These are phyloP conservation scores for Nomada goodeniana DNA, from an alignment of 2,888 invertebrate genomes.

Conservation along the genomic window DNA sequence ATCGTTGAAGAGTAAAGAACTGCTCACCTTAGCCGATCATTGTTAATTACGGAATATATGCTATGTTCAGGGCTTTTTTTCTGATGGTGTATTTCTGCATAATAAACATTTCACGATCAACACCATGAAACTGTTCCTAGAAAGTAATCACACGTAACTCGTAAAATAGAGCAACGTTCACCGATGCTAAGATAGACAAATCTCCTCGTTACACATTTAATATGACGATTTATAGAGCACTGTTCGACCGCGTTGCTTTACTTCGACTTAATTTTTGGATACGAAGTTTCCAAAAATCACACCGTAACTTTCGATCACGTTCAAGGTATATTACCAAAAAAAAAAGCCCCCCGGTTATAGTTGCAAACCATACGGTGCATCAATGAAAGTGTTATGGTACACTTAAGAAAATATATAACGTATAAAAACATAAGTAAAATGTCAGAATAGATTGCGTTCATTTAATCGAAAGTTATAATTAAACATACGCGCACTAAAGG, in stretches of 20 bases:
- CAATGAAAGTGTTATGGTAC: constrained; percentile 25
- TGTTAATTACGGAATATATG: constrained; percentile 15
- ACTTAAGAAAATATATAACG: constrained; percentile 4
- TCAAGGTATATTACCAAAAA: background rate
- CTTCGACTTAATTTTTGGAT: background rate
- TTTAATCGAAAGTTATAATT: background rate
- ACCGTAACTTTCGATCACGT: background rate
- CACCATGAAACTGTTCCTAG: constrained; percentile 36
- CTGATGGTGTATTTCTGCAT: constrained; percentile 23
- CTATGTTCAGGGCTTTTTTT: constrained; percentile 32
- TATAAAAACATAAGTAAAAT: constrained; percentile 5
- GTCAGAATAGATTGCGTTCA: background rate
- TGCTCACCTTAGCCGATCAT: constrained; percentile 4
- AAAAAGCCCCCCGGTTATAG: too few species aligned
- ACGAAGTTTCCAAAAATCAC: background rate
- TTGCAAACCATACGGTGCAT: background rate
- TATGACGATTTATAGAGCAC: background rate
- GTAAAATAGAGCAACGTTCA: constrained; percentile 5
- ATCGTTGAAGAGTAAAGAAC: constrained; percentile 19
- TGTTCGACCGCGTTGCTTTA: background rate
- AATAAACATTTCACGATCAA: constrained; percentile 13
- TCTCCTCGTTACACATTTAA: background rate
- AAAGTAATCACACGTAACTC: constrained; percentile 23
- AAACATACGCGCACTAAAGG: background rate
- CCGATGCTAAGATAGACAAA: background rate